These are phyloP conservation scores for Coregonus suidteri DNA, from an alignment of 2,797 vertebrate species.

Conservation along the genomic window DNA sequence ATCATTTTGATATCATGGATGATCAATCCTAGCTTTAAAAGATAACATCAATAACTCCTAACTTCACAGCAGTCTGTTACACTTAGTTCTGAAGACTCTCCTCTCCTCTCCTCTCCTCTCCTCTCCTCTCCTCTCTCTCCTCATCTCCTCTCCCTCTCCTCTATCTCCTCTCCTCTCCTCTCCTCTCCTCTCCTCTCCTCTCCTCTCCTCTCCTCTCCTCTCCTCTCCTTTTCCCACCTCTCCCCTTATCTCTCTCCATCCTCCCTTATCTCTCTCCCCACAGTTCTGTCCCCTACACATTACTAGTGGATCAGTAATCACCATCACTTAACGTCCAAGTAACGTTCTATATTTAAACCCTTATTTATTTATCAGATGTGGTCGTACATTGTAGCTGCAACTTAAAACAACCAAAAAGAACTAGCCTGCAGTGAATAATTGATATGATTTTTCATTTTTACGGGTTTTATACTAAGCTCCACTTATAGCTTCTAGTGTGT, in stretches of 20 bases:
- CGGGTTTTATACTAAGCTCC: background rate
- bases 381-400: background rate
- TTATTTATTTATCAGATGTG: background rate
- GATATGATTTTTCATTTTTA: background rate
- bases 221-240: background rate
- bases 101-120: too few relatives aligned
- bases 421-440: background rate
- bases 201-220: background rate
- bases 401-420: background rate
- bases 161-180: background rate
- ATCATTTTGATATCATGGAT: too few relatives aligned
- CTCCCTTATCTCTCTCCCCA: background rate
- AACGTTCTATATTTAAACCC: background rate
- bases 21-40: too few relatives aligned
- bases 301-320: background rate
- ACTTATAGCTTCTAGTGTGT: background rate
- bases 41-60: too few relatives aligned
- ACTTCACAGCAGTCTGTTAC: too few relatives aligned
- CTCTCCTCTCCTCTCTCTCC: background rate
- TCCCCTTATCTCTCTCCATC: background rate
- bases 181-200: background rate
- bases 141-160: background rate
- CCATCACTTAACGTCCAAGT: background rate
- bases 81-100: too few relatives aligned
- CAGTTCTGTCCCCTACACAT: background rate